Evolutionary conservation across 2,888 invertebrate genomes (phyloP), one percentile per base, ranked within the genome.

Genomic region (Strigamia transsilvanica): DNA sequence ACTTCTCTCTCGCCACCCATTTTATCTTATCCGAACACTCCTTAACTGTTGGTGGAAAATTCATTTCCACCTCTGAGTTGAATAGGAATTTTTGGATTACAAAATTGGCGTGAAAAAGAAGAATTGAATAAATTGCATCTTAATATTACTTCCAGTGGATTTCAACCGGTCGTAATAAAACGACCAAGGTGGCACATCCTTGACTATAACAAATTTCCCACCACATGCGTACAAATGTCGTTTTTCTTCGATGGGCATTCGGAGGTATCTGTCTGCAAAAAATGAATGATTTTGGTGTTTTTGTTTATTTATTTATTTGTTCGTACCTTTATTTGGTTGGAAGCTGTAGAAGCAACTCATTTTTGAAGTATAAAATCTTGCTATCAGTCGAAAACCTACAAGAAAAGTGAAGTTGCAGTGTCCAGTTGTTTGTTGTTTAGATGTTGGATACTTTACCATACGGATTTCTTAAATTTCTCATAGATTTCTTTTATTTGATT

Each of bases 211-310:
- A 78, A 78, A 78, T 78, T 78, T 78, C 13, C 38, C 78, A 23
- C 78, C 78, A 78, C 78, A 78, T 4, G 34, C 38, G 12, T 78
- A 78, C 15, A 34, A 15, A n/a, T 78, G 32, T 27, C 78, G 12
- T 32, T 78, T 78, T 27, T 78, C 78, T 27, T 78, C 78, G 7
- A 78, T 34, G 23, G 27, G 6, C 78, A 78, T 78, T 12, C 32
- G 18, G 6, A 34, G 27, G 38, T 78, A 78, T 78, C 32, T 78
- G 2, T 78, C 78, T 78, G 18, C 23, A 61, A 10, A n/a, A 4
- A 21, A 18, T 61, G 2, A 18, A 61, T 2, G n/a, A 9, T 5
- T 61, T 18, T 15, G 10, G 3, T 18, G 10, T 61, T 18, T 61
- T 61, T 18, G n/a, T 5, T 18, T 61, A 18, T 18, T 18, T 61